Evolutionary conservation across 92 coral and sea anemone genomes (phyloP), one percentile per base, ranked within the genome.

Genomic region (Porites cylindrica): DNA sequence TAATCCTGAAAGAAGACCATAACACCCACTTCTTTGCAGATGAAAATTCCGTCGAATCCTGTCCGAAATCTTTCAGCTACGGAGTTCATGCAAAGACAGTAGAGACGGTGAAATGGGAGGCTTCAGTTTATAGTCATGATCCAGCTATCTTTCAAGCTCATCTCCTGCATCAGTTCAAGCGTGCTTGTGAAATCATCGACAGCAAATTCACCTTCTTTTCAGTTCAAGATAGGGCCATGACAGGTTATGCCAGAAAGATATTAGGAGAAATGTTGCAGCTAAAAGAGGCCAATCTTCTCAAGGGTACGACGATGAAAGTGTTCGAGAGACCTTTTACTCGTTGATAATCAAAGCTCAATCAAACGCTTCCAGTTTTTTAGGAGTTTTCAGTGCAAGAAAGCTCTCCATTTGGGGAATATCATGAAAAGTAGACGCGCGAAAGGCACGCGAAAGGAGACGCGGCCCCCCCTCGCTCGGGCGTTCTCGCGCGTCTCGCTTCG

Each of bases 31-130:
- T 90, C 83, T 84, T 94, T 69, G 95, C 88, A 23, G 96, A 94
- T 32, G 78, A 94, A 20, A 78, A 63, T 74, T 82, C 79, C 53
- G 72, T 70, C 51, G 81, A 83, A 16, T 53, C 66, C 10, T 79
- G 65, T 6, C 96, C 96, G 8, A 90, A 82, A 75, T 94, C 97
- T 13, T 94, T 96, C 54, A 94, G 98, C 59, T 95, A 91, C 66
- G 98, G 98, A 3, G 84, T 95, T 67, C 83, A 70, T 32, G 94
- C 95, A 4, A 91, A 86, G 14, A 85, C 95, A 26, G 95, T 82
- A 7, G 86, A 94, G 38, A 89, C 88, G 50, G 38, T 43, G 9
- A 93, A 94, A n/a, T 94, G 98, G 98, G 90, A 85, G 16, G 93
- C 91, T 2, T 84, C 95, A 0, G 80, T 94, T 54, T 96, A 94